Percentiles rank a stretch among this genome's conserved stretches.
Conservation (phyloP, 2,113 vertebrate genomes). For the Serilophus lunatus region DNA sequence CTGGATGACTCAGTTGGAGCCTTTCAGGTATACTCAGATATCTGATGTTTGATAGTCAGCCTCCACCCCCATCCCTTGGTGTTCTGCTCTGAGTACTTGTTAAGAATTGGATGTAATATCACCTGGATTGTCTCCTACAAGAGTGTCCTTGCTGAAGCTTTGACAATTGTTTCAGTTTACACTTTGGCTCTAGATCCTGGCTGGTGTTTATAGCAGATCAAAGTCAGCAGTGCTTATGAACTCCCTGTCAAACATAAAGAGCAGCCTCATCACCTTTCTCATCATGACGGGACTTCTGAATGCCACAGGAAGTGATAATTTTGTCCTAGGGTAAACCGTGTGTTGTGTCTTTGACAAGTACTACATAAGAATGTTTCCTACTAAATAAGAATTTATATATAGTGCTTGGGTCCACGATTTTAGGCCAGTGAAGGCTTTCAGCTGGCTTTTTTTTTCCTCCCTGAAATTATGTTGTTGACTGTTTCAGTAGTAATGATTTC, state of each 20-base stretch:
- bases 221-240: not conserved
- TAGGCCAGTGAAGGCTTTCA: not conserved
- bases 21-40: not conserved
- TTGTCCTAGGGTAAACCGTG: not conserved
- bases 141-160: not conserved
- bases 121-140: not conserved
- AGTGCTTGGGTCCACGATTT: not conserved
- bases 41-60: not conserved
- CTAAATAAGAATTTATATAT: not conserved
- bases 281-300: not conserved
- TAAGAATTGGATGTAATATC: not conserved
- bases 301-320: not conserved
- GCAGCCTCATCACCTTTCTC: not conserved
- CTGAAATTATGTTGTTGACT: not conserved
- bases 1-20: not conserved
- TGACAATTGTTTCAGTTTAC: not conserved
- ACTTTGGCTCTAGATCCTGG: not conserved
- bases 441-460: not conserved
- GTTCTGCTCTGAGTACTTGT: not conserved
- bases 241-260: not conserved
- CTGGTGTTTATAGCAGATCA: not conserved
- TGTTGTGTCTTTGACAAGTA: not conserved
- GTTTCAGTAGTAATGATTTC: not conserved
- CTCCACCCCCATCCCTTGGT: rapidly evolving
- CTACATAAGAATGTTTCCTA: not conserved